Conservation (phyloP, 2,888 invertebrate species). For the Encarsia formosa region DNA sequence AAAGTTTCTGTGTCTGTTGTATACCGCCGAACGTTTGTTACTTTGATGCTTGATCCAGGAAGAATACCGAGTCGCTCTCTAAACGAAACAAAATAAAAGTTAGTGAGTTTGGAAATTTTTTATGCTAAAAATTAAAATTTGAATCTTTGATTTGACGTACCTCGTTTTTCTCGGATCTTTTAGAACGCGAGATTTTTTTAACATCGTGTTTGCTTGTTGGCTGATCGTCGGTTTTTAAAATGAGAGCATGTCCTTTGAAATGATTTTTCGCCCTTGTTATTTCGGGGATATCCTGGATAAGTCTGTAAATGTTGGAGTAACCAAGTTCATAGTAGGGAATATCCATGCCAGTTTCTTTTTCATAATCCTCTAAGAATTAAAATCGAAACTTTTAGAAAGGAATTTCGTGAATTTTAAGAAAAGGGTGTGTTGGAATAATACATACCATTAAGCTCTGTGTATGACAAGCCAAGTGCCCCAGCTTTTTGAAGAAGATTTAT, state of each 20-base stretch:
- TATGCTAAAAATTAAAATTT: not conserved
- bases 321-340: slow-evolving; percentile 11
- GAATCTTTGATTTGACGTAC: not conserved
- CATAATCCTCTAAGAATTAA: not conserved
- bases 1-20: not conserved
- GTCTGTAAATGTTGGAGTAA: slow-evolving; percentile 6
- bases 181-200: not conserved
- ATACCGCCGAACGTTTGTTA: not conserved
- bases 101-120: not conserved
- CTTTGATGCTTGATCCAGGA: not conserved
- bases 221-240: not conserved
- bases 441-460: too few species aligned
- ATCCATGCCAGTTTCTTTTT: not conserved
- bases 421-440: too few species aligned
- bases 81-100: not conserved
- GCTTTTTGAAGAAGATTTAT: too few species aligned
- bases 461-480: too few species aligned
- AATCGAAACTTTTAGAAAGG: too few species aligned
- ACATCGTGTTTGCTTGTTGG: slow-evolving; percentile 1
- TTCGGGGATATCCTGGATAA: slow-evolving; percentile 7
- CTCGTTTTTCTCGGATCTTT: not conserved
- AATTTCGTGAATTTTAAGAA: too few species aligned
- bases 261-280: not conserved
- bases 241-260: not conserved
- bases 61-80: too few species aligned